Evolutionary conservation across 2,797 vertebrate genomes (phyloP).

Genomic region (Enteromius radiatus): DNA sequence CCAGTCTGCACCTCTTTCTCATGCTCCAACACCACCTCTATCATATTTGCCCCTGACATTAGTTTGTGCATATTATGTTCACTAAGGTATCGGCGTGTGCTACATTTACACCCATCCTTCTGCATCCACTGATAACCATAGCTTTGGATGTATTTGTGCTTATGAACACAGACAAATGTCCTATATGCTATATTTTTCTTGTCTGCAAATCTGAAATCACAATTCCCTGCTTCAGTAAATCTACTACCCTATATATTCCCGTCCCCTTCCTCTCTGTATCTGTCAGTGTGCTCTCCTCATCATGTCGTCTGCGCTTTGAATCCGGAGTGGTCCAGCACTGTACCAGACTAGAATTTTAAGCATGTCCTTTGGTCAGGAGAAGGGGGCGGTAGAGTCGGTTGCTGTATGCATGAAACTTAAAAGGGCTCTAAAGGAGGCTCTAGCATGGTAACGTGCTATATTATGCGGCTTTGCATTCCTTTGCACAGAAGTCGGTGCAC

Average conservation of each 20-base stretch:
- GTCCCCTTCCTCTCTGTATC: slow-evolving; percentile 30
- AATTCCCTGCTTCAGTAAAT: slow-evolving; percentile 33
- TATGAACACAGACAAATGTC: neutral
- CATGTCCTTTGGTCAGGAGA: slow-evolving; percentile 51
- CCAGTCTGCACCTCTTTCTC: slow-evolving; percentile 32
- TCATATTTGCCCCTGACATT: neutral
- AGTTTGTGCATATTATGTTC: neutral
- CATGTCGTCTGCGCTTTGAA: slow-evolving; percentile 45
- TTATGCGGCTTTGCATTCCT: neutral
- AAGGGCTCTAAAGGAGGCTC: slow-evolving; percentile 12
- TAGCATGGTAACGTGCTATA: neutral
- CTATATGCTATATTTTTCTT: neutral
- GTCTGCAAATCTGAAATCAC: slow-evolving; percentile 11
- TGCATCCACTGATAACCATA: neutral
- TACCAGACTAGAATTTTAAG: slow-evolving; percentile 56
- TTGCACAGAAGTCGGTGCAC: neutral
- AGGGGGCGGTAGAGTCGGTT: slow-evolving; percentile 14
- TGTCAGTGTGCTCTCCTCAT: slow-evolving; percentile 41
- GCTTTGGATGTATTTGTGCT: neutral
- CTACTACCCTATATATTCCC: slow-evolving; percentile 19
- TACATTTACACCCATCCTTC: neutral
- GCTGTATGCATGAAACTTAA: slow-evolving; percentile 27
- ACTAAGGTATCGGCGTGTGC: neutral
- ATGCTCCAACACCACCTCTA: neutral
- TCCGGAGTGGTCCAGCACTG: slow-evolving; percentile 47